Evolutionary conservation across 2,888 invertebrate species (phyloP), one percentile per base, ranked within the genome.

Genomic region (Acholoe squamosa): DNA sequence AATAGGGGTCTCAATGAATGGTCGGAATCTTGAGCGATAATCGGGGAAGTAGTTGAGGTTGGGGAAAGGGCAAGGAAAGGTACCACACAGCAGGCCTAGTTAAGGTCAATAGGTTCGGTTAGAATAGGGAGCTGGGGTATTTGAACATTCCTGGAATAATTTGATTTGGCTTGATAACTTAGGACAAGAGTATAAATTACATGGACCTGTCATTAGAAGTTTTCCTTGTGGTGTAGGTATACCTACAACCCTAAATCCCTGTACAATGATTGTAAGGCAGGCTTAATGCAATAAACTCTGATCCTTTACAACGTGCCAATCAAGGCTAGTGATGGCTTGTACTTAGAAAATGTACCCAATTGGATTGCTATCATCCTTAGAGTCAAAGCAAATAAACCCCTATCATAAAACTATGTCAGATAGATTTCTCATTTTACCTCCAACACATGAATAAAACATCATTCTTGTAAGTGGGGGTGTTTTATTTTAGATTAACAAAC

Each of bases 1-100:
- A 56, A 86, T 52, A 10, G 0, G n/a, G 28, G 10, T 19, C 16
- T 22, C 54, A 86, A 86, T 56, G 86, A 86, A 56, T 25, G 86
- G 54, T 54, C 54, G 54, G 86, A 19, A 86, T 86, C 54, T 28
- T 54, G 28, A 86, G 86, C 52, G 56, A 86, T 86, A 54, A 86
- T 56, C 22, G 86, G 54, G 86, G 84, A 56, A 33, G 28, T 25
- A 52, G 56, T 54, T n/a, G 54, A 56, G 86, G 86, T 86, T 28
- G 28, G 22, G 14, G 19, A 54, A 31, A 54, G 80, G 80, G 51
- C 52, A 86, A 25, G 84, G 7, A 51, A 51, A 22, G 43, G 1
- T 25, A 0, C 34, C 34, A 5, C 5, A 43, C 43, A 10, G 0
- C 43, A 84, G 84, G 34, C 12, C 25, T n/a, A n/a, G n/a, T 28